Evolutionary conservation across 2,888 invertebrate genomes (phyloP).

Genomic region (Cosmopolites sordidus): DNA sequence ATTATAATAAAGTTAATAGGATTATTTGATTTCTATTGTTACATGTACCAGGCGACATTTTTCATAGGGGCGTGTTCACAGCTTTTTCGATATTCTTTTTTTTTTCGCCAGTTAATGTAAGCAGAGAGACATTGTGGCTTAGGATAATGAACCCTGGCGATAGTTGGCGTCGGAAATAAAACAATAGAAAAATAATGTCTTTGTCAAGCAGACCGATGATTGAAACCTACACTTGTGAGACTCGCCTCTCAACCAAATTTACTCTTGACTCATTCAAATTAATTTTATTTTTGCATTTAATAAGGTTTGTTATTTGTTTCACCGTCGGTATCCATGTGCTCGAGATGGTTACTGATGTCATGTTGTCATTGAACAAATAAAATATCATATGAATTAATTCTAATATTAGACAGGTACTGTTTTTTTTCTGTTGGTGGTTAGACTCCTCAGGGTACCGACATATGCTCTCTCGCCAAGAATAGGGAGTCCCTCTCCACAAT

Average conservation of each 20-base stretch:
- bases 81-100: conserved; percentile 13
- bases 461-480: too few species aligned
- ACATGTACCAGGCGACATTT: conserved; percentile 22
- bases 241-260: not conserved
- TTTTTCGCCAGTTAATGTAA: conserved; percentile 12
- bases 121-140: conserved; percentile 16
- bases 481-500: too few species aligned
- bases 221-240: conserved; percentile 17
- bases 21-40: conserved; percentile 29
- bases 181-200: conserved; percentile 25
- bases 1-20: conserved; percentile 28
- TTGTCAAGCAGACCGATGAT: conserved; percentile 15
- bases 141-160: conserved; percentile 21
- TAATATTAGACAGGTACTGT: too few species aligned
- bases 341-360: too few species aligned
- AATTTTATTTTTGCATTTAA: too few species aligned
- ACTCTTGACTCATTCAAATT: too few species aligned
- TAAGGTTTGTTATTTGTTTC: too few species aligned
- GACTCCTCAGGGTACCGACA: too few species aligned
- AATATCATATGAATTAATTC: too few species aligned
- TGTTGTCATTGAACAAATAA: too few species aligned
- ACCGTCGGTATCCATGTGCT: too few species aligned
- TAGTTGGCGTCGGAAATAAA: conserved; percentile 24
- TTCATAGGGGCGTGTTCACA: conserved; percentile 20
- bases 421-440: too few species aligned